Conservation (phyloP, 1,140 invertebrate species). For the Trichoplusia ni region DNA sequence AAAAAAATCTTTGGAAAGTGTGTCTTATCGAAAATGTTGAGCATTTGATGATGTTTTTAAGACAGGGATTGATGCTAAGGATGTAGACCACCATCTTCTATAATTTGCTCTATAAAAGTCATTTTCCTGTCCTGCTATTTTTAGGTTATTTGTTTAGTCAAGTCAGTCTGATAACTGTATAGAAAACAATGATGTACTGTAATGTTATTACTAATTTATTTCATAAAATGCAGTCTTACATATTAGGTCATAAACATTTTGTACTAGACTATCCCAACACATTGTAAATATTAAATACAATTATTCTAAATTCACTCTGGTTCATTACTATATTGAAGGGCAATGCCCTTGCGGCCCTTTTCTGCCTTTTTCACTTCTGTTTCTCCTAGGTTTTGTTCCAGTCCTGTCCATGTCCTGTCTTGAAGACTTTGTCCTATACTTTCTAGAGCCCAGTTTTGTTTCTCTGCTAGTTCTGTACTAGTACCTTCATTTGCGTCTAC, state of each 20-base stretch:
- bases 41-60: too few relatives aligned
- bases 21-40: too few relatives aligned
- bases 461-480: constrained; percentile 57
- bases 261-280: constrained; percentile 26
- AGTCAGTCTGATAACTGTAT: not conserved
- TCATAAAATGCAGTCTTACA: constrained; percentile 27
- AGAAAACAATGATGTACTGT: constrained; percentile 20
- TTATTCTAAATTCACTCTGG: constrained; percentile 50
- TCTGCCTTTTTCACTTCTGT: constrained; percentile 83
- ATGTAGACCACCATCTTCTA: not conserved
- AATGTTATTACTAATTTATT: constrained; percentile 16
- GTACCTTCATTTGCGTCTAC: constrained; percentile 48
- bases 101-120: too few relatives aligned
- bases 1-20: too few relatives aligned
- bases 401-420: constrained; percentile 87
- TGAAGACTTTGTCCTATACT: constrained; percentile 83
- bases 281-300: constrained; percentile 38
- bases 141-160: too few relatives aligned
- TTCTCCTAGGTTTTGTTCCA: constrained; percentile 87
- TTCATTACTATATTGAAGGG: constrained; percentile 81
- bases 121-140: too few relatives aligned
- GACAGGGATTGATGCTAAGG: too few relatives aligned
- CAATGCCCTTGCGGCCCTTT: constrained; percentile 85
- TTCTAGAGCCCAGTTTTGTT: constrained; percentile 78
- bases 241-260: constrained; percentile 26